Base-by-base conservation (phyloP, 2,113 vertebrate genomes). In the Megalops atlanticus region DNA sequence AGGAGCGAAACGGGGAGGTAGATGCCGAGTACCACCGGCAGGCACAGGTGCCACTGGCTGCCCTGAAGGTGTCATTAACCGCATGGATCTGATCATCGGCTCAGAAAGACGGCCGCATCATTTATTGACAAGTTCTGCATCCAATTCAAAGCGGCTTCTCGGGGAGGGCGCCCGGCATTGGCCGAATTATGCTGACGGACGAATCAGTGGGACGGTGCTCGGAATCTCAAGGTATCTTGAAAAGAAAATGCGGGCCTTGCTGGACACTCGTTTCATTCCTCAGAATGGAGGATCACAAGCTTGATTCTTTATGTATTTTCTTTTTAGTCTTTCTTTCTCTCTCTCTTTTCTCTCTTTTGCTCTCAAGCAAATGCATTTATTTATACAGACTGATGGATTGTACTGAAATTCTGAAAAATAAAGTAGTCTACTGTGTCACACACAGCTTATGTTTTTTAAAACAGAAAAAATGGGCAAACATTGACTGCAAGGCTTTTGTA, bases 51-150 rank as follows among this genome's bases (percentile, higher is more conserved):
- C 75, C 75, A 11, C 31, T 21, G 69, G 45, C 81, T 52, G 45
- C 43, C 81, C 74, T 21, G 27, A 18, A 72, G 68, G 68, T 77
- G 80, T 52, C 41, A 7, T 71, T 47, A n/a, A 71, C 64, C 77
- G 18, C 2, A 16, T 39, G 43, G 24, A 74, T 74, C n/a, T 14
- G 6, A 31, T 45, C 21, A 31, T 74, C 38, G 40, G 38, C 36
- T 75, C 4, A 12, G 27, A 41, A 40, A n/a, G 49, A 54, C 49
- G 7, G 33, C 45, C 43, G 14, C 11, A 47, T 73, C 43, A 73
- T 54, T 54, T 73, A 71, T 73, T 49, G 14, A 36, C 47, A 33
- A 73, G 8, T n/a, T 73, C 78, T 73, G 35, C 78, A 39, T 49
- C 33, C 14, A 24, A 74, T 74, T 74, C 71, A 74, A 74, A 74